Evolutionary conservation across 2,797 vertebrate species (phyloP).

Genomic region (Hafferia zeledoni): DNA sequence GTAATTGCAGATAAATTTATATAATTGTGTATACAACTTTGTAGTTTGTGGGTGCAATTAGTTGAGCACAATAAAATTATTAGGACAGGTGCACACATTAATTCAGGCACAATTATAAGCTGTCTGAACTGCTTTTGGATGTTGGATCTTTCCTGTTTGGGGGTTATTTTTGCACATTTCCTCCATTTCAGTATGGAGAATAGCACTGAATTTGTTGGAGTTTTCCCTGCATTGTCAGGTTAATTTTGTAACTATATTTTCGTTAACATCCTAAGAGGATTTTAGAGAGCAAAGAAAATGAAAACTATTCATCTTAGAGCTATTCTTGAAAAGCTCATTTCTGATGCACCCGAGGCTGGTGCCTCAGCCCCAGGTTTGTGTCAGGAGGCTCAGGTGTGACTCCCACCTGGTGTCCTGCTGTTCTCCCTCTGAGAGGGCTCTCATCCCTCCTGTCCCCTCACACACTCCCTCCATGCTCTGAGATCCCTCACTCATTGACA

Average conservation of each 20-base stretch:
- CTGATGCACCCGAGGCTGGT: background rate
- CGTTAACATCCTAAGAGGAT: conserved; percentile 52
- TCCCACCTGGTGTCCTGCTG: background rate
- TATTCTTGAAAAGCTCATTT: background rate
- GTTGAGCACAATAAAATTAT: background rate
- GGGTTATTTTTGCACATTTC: background rate
- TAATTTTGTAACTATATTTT: conserved; percentile 48
- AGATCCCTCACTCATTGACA: background rate
- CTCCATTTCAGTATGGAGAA: background rate
- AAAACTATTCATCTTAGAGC: conserved; percentile 47
- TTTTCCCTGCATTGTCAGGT: conserved; percentile 1
- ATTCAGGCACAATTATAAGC: background rate
- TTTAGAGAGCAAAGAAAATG: conserved; percentile 55
- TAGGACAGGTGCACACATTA: background rate
- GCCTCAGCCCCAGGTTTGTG: background rate
- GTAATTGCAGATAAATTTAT: background rate
- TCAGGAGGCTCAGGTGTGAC: background rate
- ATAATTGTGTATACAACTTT: fast-evolving
- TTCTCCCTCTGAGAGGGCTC: background rate
- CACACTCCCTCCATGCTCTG: background rate
- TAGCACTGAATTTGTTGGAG: background rate
- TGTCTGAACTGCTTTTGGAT: background rate
- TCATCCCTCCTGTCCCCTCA: background rate
- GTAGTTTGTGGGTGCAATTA: background rate
- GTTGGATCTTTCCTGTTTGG: background rate